phyloP scores from a whole-genome alignment of 2,888 invertebrate genomes.

The Synergus gifuensis region DNA sequence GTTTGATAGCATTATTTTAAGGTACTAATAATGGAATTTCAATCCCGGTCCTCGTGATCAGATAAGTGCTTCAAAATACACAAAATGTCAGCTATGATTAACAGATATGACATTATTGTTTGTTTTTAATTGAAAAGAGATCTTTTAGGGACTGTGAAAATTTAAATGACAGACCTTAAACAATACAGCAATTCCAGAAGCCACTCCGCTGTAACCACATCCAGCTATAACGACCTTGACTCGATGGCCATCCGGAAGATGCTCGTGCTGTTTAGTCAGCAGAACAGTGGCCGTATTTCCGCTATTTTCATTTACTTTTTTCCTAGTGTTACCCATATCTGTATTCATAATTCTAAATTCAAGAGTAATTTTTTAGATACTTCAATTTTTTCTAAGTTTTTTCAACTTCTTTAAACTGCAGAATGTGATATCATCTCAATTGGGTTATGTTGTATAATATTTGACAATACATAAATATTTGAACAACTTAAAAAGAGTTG shows the following conservation, averaged over 20 bases:
- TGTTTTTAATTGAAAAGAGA: too few species aligned
- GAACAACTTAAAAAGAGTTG: too few species aligned
- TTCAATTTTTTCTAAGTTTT: not conserved
- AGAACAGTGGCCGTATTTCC: slow-evolving; percentile 67
- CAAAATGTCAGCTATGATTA: too few species aligned
- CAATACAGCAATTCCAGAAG: slow-evolving; percentile 67
- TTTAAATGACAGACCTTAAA: slow-evolving; percentile 66
- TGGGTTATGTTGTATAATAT: not conserved
- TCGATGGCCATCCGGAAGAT: slow-evolving; percentile 59
- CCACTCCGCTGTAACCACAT: slow-evolving; percentile 68
- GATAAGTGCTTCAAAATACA: too few species aligned
- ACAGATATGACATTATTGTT: too few species aligned
- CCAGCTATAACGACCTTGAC: slow-evolving; percentile 71
- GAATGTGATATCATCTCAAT: not conserved
- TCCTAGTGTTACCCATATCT: slow-evolving; percentile 58
- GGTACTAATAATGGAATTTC: too few species aligned
- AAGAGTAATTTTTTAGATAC: not conserved
- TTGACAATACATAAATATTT: not conserved
- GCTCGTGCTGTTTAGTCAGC: slow-evolving; percentile 65
- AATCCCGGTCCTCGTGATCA: too few species aligned
- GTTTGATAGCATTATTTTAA: too few species aligned
- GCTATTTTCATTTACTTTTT: slow-evolving; percentile 50
- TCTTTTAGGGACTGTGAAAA: slow-evolving; percentile 25
- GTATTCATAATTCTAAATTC: not conserved
- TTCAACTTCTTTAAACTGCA: not conserved